Percentiles rank a stretch among this genome's conserved stretches.
Conservation (phyloP, 2,888 invertebrate species). For the Lycophotia porphyrea region DNA sequence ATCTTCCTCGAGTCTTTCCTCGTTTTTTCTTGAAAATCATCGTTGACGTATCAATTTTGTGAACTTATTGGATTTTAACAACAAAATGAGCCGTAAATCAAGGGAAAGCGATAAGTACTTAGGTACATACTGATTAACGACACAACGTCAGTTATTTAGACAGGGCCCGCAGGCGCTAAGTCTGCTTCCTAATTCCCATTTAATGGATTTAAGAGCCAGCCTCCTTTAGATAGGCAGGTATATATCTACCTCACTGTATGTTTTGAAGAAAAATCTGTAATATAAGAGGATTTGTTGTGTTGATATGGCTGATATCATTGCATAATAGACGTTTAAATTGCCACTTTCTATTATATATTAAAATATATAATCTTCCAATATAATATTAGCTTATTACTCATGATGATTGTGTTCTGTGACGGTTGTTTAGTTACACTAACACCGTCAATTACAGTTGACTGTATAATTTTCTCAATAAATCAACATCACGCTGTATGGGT, state of each 20-base stretch:
- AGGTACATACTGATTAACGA: neutral
- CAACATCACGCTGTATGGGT: too few relatives aligned
- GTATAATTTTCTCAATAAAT: slow-evolving; percentile 9
- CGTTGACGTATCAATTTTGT: neutral
- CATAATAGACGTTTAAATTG: neutral
- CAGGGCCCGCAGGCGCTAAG: neutral
- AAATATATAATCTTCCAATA: neutral
- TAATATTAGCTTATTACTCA: neutral
- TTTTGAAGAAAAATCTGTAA: neutral
- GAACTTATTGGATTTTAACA: neutral
- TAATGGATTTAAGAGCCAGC: neutral
- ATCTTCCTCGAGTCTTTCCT: neutral
- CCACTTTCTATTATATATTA: neutral
- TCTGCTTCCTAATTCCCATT: neutral
- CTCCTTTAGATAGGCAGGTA: neutral
- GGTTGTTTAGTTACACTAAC: slow-evolving; percentile 2
- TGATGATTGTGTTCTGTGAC: neutral
- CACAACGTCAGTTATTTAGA: neutral
- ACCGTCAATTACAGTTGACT: neutral
- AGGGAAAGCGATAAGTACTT: neutral
- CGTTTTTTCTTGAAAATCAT: neutral
- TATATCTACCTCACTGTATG: neutral
- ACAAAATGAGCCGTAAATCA: neutral
- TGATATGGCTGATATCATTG: neutral
- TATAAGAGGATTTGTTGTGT: neutral